Percentiles rank a stretch among this genome's conserved stretches.
phyloP scores from a whole-genome alignment of 2,113 vertebrate genomes.

The Oxyruncus cristatus region DNA sequence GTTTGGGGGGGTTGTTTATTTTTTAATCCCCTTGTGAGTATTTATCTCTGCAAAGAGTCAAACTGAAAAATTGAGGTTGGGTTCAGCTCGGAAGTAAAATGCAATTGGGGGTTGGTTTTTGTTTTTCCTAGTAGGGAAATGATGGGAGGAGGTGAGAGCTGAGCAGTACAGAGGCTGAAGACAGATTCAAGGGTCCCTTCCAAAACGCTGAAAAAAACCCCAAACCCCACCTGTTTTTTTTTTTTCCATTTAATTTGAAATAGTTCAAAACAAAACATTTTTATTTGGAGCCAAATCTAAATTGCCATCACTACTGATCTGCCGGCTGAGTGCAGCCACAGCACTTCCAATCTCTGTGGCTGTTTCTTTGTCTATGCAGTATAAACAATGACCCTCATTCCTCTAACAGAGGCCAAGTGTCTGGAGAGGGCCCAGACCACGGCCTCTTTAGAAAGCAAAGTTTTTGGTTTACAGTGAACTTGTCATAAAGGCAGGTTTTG shows the following conservation, averaged over 20 bases:
- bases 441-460: background rate
- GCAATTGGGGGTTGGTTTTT: background rate
- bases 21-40: background rate
- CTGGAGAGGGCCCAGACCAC: background rate
- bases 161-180: background rate
- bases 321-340: background rate
- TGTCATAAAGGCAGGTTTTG: background rate
- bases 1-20: background rate
- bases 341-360: background rate
- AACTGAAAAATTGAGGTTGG: background rate
- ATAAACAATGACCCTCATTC: background rate
- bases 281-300: background rate
- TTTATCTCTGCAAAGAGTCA: background rate
- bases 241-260: background rate
- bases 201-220: background rate
- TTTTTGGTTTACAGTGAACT: background rate
- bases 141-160: background rate
- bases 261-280: background rate
- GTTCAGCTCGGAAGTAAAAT: background rate
- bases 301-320: fast-evolving
- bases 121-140: background rate
- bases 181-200: background rate
- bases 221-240: too few species aligned
- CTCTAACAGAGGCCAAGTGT: background rate
- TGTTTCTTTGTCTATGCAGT: background rate